These are phyloP conservation scores for Pyrgus malvae DNA, from an alignment of 2,888 invertebrate genomes.

Conservation along the genomic window DNA sequence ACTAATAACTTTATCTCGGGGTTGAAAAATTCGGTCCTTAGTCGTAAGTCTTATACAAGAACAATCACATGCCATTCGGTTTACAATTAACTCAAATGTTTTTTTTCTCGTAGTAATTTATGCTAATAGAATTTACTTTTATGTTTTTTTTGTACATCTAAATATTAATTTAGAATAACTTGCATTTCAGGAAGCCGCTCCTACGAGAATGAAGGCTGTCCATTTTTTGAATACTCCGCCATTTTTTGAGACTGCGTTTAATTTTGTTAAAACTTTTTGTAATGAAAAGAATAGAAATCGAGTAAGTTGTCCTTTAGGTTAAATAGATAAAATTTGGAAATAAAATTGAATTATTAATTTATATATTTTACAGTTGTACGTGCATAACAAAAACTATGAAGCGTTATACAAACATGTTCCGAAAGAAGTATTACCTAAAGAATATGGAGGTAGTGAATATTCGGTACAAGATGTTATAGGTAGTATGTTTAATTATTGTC, in stretches of 20 bases:
- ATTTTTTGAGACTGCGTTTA: conserved; percentile 71
- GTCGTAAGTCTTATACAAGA: no score
- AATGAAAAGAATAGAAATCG: conserved; percentile 53
- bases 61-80: no score
- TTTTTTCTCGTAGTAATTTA: no score
- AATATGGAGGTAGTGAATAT: conserved; percentile 84
- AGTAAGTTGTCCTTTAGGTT: no score
- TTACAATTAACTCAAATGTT: no score
- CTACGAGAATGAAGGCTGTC: conserved; percentile 72
- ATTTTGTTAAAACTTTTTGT: conserved; percentile 69
- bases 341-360: not conserved
- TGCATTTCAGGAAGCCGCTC: conserved; percentile 57
- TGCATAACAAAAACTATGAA: conserved; percentile 80
- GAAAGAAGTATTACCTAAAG: conserved; percentile 81
- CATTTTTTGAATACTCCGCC: conserved; percentile 74
- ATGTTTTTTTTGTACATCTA: no score
- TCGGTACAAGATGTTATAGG: not conserved
- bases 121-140: not conserved
- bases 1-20: no score
- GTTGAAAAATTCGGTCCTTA: no score
- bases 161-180: no score
- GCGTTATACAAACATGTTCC: conserved; percentile 82
- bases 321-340: no score
- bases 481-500: no score
- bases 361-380: conserved; percentile 63